Evolutionary conservation across 2,797 vertebrate species (phyloP).

Genomic region (Anguilla obscura): DNA sequence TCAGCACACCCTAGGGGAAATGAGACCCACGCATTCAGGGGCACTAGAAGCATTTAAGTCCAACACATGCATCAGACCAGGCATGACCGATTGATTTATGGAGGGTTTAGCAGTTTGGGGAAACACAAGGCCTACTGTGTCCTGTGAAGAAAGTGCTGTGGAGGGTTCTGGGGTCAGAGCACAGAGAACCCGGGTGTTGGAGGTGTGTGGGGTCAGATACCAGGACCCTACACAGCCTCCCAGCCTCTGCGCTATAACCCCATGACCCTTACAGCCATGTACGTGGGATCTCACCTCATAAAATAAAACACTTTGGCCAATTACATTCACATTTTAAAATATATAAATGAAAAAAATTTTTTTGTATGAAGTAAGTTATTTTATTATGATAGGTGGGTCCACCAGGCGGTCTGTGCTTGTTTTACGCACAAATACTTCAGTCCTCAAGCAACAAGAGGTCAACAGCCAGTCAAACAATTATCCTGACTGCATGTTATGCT

Average conservation of each 20-base stretch:
- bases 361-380: not conserved
- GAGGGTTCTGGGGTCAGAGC: slow-evolving; percentile 2
- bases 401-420: too few relatives aligned
- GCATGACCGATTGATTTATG: slow-evolving; percentile 16
- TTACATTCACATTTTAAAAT: not conserved
- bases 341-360: not conserved
- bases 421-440: too few relatives aligned
- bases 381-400: too few relatives aligned
- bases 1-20: not conserved
- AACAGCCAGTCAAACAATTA: too few relatives aligned
- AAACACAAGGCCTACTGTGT: slow-evolving; percentile 18
- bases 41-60: not conserved
- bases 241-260: not conserved
- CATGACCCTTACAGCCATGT: not conserved
- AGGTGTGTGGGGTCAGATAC: not conserved
- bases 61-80: not conserved
- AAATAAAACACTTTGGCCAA: not conserved
- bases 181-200: not conserved
- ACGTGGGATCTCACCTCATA: not conserved
- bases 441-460: too few relatives aligned
- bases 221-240: not conserved
- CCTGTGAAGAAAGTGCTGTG: not conserved
- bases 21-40: not conserved
- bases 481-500: too few relatives aligned
- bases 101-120: not conserved